Base-by-base conservation (phyloP, 2,113 vertebrate genomes). In the Platichthys flesus region DNA sequence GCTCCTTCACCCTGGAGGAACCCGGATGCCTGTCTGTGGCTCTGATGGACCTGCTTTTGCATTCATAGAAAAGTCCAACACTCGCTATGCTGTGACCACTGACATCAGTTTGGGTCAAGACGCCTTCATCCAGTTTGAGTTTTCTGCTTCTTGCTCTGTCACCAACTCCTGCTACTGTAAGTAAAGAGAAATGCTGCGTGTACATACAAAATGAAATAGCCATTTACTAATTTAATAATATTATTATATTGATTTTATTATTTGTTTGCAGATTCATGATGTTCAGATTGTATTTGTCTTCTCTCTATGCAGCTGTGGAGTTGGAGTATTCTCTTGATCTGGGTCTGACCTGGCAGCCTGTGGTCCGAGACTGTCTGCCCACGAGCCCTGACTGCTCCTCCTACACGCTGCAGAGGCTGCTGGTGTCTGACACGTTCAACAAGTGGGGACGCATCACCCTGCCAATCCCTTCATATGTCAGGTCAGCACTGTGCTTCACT, bases 61-160 rank as follows among this genome's bases (percentile, higher is more conserved):
- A 56, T 99, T 99, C 89, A 99, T 99, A 3, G 97, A 99, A 87
- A 99, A 99, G 89, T 98, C 98, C 31, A 98, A 96, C 92, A 99
- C 96, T 9, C 97, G 98, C 71, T 99, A 99, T 0, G 96, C 97
- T 35, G 95, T 99, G 60, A 98, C 96, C 84, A 98, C 97, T 2
- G 98, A 99, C 84, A 96, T 99, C 7, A 96, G 96, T 42, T 89
- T 99, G 91, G 97, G 97, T 0, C 96, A 96, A 79, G 97, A 98
- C 7, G 96, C 98, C 0, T 98, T 99, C 86, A 94, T 99, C 76
- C 98, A 99, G 91, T 96, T 99, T 71, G 98, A 99, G 86, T 99
- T 99, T 85, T 98, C 97, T 7, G 98, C 98, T 42, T 98, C 97
- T 79, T 99, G 98, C 92, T 99, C 97, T 0, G 97, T 98, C 90